These are phyloP conservation scores for Tenthredo amoena DNA, from an alignment of 2,888 invertebrate genomes.

Conservation along the genomic window DNA sequence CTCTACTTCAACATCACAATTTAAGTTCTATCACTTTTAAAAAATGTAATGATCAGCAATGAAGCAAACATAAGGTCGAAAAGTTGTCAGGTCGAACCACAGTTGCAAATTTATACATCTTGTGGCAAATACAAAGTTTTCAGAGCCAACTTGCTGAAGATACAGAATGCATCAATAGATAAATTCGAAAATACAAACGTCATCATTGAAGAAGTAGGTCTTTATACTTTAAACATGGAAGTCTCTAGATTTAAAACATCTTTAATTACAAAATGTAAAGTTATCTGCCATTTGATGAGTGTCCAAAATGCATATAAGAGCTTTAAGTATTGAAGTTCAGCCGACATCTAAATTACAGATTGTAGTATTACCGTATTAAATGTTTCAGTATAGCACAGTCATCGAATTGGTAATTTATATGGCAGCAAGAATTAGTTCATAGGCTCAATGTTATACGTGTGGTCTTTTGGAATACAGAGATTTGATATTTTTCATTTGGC, in stretches of 20 bases:
- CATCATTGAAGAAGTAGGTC: neutral
- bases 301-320: neutral
- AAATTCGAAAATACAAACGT: neutral
- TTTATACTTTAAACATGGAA: conserved; percentile 10
- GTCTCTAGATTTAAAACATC: neutral
- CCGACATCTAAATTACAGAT: neutral
- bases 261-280: neutral
- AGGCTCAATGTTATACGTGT: neutral
- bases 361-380: neutral
- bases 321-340: neutral
- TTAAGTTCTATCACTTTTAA: neutral
- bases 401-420: neutral
- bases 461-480: neutral
- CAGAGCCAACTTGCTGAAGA: neutral
- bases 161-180: neutral
- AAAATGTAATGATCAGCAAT: neutral
- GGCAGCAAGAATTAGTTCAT: neutral
- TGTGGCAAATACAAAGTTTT: neutral
- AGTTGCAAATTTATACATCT: neutral
- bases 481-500: neutral
- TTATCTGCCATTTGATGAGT: neutral
- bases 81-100: neutral
- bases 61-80: neutral
- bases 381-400: neutral
- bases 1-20: neutral